These are phyloP conservation scores for Tangara arthus DNA, from an alignment of 2,797 vertebrate species.

Conservation along the genomic window DNA sequence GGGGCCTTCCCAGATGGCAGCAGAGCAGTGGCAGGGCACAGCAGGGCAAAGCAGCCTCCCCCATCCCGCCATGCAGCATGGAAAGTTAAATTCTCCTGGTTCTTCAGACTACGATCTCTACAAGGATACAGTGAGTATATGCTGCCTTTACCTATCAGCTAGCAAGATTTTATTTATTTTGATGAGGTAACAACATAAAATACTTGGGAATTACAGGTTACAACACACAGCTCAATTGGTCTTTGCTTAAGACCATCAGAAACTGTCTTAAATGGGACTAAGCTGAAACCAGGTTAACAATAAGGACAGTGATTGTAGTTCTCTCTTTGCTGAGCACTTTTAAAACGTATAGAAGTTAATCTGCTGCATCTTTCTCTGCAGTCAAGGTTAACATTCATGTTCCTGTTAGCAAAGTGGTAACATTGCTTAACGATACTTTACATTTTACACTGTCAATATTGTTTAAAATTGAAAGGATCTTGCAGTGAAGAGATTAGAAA, in stretches of 20 bases:
- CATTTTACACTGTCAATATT: not conserved
- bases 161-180: not conserved
- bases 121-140: rapidly evolving
- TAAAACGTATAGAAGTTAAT: not conserved
- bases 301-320: not conserved
- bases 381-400: not conserved
- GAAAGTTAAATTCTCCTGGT: not conserved
- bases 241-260: not conserved
- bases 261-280: not conserved
- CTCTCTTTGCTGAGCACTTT: not conserved
- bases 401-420: not conserved
- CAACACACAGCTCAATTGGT: not conserved
- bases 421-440: not conserved
- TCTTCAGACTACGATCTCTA: not conserved
- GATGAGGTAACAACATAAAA: not conserved
- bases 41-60: not conserved
- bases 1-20: not conserved
- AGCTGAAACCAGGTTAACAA: not conserved
- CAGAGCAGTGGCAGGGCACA: not conserved
- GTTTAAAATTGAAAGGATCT: not conserved
- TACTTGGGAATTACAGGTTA: not conserved
- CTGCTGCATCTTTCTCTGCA: not conserved
- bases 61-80: rapidly evolving
- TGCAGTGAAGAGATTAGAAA: not conserved
- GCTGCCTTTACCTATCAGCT: not conserved